Base-by-base conservation (phyloP, 2,888 invertebrate species). In the Sturmia bella region DNA sequence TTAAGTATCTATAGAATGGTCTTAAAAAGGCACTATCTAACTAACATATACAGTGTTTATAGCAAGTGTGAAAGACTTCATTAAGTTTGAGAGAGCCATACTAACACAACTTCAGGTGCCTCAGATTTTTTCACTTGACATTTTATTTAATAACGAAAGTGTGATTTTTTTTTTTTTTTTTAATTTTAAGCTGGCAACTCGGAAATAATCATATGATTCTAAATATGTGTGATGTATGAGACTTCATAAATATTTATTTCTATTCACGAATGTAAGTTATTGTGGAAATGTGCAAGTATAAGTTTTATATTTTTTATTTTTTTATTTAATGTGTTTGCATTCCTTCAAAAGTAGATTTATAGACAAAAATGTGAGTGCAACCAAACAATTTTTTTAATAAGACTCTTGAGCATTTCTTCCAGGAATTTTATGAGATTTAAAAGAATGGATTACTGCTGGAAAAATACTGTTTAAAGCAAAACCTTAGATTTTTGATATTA, bases 311-410 rank as follows among this genome's bases (percentile, higher is more conserved):
- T 7, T 66, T 52, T 3, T 32, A n/a, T 19, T 17, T 39, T 27
- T 48, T 27, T 43, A 15, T 27, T 54, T 7, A 21, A 54, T 15
- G 50, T 39, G 17, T 63, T 75, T 75, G 56, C 57, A 64, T 64
- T 78, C 45, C 70, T 59, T 52, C 48, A 61, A 37, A 68, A 75
- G 59, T 75, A 52, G 77, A 82, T 78, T 78, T 77, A 82, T 78
- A 78, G 68, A 82, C 69, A 78, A 74, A 74, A 64, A 41, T 68
- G 32, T 32, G 32, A 72, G 56, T 68, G 73, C 73, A 79, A 27
- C 66, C 54, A 63, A 72, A 72, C 50, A 64, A 70, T 39, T 63
- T n/a, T 56, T 70, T 76, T 66, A 57, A 57, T 64, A 63, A 19
- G 56, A 56, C 27, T 63, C 17, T 17, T 21, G 48, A 68, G 64